Evolutionary conservation across 2,113 vertebrate species (phyloP), one percentile per base, ranked within the genome.

Genomic region (Cyprichromis sp.): DNA sequence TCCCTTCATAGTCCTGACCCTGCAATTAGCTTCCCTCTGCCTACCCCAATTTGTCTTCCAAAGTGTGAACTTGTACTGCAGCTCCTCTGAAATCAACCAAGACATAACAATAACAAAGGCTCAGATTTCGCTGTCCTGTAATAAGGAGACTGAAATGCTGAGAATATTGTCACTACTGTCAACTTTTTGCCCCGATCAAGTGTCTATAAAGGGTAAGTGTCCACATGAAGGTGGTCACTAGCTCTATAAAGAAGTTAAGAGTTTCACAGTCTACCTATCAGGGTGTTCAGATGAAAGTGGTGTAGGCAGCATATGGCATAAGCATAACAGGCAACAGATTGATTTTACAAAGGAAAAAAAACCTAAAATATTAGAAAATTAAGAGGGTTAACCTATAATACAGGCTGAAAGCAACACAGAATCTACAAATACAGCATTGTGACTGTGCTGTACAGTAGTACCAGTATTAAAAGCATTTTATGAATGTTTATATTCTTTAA

Each of bases 1-100:
- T 63, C 57, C 52, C 36, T 71, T 73, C 17, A 6, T 17, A 54
- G 50, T 76, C 87, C 21, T 88, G 86, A 93, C 93, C 91, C 87
- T 86, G 5, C 83, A 83, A 80, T 92, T 81, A 83, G 68, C 84
- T 54, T 79, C 45, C 12, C 66, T 52, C 61, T 16, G 36, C 47
- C 87, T 40, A 3, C 73, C 61, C 54, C 71, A 84, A 38, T 87
- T 91, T 85, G 47, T 86, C 61, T 81, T 47, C 21, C 21, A 8
- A 76, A 57, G 36, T 83, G 68, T 13, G 11, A 40, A 50, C 45
- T 38, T 24, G 34, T 24, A 59, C 71, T 84, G 52, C 38, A 21
- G 76, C 79, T 19, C 17, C 84, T 80, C 88, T 3, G 9, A 87
- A 85, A 88, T 90, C 57, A 45, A 38, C 31, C 19, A 6, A 88